Evolutionary conservation across 2,888 invertebrate genomes (phyloP).

Genomic region (Listrodromus nycthemerus): DNA sequence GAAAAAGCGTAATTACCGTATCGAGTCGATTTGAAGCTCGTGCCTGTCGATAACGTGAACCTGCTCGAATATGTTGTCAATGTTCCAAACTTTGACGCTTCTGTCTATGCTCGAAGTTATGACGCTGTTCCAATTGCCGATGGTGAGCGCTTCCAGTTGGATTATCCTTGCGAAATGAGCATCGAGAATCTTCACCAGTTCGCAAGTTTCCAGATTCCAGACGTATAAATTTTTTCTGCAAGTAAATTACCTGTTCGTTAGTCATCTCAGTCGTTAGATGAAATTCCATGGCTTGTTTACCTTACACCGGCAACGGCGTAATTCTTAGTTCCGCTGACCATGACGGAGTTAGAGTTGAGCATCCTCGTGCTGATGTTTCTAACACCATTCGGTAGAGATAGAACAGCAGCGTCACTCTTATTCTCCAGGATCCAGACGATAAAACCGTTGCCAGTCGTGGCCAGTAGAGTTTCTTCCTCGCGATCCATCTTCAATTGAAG

Average conservation of each 20-base stretch:
- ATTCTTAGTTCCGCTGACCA: conserved; percentile 95
- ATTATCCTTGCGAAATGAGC: conserved; percentile 99
- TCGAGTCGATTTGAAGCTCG: conserved; percentile 96
- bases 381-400: conserved; percentile 93
- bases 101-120: conserved; percentile 99
- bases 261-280: background rate
- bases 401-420: conserved; percentile 87
- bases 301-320: conserved; percentile 98
- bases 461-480: conserved; percentile 92
- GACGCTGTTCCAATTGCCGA: conserved; percentile 96
- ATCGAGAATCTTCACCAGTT: conserved; percentile 95
- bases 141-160: conserved; percentile 93
- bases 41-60: conserved; percentile 98
- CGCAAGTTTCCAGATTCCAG: conserved; percentile 93
- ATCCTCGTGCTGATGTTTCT: conserved; percentile 97
- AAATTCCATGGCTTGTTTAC: conserved; percentile 81
- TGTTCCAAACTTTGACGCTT: conserved; percentile 99
- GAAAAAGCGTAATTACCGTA: conserved; percentile 87
- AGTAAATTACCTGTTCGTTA: conserved; percentile 18
- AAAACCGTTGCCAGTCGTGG: conserved; percentile 94
- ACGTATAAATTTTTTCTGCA: conserved; percentile 96
- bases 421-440: conserved; percentile 91
- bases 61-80: conserved; percentile 99
- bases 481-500: conserved; percentile 93
- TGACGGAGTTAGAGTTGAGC: conserved; percentile 95